These are phyloP conservation scores for Psittacula derbiana DNA, from an alignment of 2,797 vertebrate genomes.

Conservation along the genomic window DNA sequence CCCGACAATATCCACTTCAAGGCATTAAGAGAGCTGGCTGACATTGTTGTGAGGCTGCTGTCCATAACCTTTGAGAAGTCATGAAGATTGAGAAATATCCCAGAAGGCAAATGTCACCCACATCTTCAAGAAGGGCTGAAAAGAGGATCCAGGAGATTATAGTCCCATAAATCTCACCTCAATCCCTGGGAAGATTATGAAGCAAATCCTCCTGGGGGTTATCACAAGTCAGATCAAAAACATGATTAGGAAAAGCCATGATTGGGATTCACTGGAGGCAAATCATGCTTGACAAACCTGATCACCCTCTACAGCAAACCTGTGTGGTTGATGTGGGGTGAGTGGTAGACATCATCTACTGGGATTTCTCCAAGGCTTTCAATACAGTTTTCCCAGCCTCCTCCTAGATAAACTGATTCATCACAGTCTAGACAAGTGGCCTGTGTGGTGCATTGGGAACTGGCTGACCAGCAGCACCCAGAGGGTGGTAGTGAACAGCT, in stretches of 20 bases:
- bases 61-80: neutral
- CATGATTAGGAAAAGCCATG: neutral
- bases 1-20: neutral
- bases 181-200: neutral
- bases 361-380: neutral
- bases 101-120: neutral
- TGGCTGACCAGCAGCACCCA: neutral
- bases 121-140: neutral
- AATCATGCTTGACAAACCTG: neutral
- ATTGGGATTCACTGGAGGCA: neutral
- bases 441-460: neutral
- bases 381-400: neutral
- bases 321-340: neutral
- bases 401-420: neutral
- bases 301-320: neutral
- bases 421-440: neutral
- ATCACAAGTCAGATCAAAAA: neutral
- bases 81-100: neutral
- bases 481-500: neutral
- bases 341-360: neutral
- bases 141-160: neutral
- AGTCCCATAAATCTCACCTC: neutral
- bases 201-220: neutral
- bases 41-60: neutral
- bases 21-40: neutral